A percentile compares a stretch with the other conserved stretches of the same genome.
Conservation (phyloP, 2,888 invertebrate genomes). For the Rhyacophila evoluta region DNA sequence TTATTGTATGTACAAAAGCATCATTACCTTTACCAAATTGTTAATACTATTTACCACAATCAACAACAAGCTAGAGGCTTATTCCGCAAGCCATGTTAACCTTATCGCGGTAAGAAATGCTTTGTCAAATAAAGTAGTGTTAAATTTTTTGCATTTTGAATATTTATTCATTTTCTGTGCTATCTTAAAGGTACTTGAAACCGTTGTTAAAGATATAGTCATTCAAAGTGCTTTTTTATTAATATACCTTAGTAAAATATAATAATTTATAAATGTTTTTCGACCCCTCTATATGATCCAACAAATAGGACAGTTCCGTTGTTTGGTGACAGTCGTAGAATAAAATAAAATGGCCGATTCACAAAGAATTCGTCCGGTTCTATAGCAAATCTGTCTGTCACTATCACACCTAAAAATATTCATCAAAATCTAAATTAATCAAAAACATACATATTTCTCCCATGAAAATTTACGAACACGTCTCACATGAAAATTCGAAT, state of each 20-base stretch:
- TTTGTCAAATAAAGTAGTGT: not conserved
- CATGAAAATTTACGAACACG: too few relatives aligned
- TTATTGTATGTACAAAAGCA: not conserved
- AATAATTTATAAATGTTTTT: not conserved
- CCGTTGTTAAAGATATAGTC: not conserved
- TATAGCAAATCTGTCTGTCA: not conserved
- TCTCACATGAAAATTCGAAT: too few relatives aligned
- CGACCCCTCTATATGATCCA: not conserved
- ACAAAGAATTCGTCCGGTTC: not conserved
- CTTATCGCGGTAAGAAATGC: not conserved
- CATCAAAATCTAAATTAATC: not conserved
- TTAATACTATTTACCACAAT: not conserved
- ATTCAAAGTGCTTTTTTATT: not conserved
- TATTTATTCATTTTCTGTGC: not conserved
- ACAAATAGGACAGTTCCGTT: not conserved
- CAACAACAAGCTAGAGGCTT: not conserved
- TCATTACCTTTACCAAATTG: not conserved
- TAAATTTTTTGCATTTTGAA: not conserved
- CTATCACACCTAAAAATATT: not conserved
- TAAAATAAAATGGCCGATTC: constrained; percentile 1
- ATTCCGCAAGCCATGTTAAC: not conserved
- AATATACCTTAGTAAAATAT: not conserved
- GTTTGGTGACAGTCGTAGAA: not conserved
- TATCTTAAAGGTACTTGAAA: not conserved
- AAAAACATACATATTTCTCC: not conserved